phyloP scores from a whole-genome alignment of 2,797 vertebrate genomes.

The Phoxinus dragarum region DNA sequence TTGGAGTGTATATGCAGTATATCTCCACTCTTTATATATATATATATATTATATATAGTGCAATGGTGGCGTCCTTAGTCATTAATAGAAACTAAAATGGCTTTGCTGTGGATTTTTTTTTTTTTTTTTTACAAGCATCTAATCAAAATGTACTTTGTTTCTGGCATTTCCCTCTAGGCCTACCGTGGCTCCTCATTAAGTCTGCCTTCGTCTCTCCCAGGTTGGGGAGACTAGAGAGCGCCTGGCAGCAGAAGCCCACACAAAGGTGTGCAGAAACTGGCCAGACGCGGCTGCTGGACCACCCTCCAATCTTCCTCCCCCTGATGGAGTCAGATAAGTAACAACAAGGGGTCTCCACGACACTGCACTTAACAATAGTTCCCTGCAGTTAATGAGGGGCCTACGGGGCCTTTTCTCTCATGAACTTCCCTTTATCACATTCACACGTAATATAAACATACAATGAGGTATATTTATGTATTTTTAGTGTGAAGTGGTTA shows the following conservation, averaged over 20 bases:
- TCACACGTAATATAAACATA: neutral
- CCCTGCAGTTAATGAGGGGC: constrained; percentile 48
- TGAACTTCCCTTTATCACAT: constrained; percentile 20
- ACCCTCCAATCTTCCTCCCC: constrained; percentile 53
- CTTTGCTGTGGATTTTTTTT: constrained; percentile 59
- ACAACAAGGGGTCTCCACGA: constrained; percentile 54
- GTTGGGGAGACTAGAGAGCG: constrained; percentile 56
- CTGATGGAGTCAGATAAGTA: constrained; percentile 64
- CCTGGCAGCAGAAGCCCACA: constrained; percentile 63
- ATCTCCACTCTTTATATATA: no score
- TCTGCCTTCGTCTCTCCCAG: constrained; percentile 52
- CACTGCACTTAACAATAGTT: constrained; percentile 53
- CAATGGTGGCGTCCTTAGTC: constrained; percentile 11
- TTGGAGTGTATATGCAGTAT: neutral
- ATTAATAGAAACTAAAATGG: constrained; percentile 61
- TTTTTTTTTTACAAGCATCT: constrained; percentile 65
- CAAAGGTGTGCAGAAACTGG: constrained; percentile 61
- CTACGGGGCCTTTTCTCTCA: constrained; percentile 32
- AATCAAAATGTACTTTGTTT: constrained; percentile 49
- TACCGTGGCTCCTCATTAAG: constrained; percentile 64
- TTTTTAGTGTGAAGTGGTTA: neutral
- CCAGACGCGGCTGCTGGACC: constrained; percentile 63
- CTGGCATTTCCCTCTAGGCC: constrained; percentile 47
- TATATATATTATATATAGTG: neutral
- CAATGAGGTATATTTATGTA: neutral